Conservation (phyloP, 2,888 invertebrate species). For the Scotopteryx bipunctaria region DNA sequence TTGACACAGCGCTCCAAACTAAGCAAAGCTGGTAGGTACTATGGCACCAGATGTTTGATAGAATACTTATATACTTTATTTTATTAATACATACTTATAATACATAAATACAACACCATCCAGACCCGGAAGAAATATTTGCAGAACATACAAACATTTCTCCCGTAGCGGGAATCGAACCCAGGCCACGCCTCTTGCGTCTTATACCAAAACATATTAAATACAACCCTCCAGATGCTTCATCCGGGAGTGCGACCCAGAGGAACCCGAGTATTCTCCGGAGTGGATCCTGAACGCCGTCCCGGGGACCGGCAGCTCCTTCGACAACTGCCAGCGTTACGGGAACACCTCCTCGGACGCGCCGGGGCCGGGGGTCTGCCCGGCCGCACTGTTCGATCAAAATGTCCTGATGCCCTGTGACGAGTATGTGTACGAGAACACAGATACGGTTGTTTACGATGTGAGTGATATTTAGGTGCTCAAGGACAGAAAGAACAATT, state of each 20-base stretch:
- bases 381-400: conserved; percentile 56
- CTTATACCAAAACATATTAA: not conserved
- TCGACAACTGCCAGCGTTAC: conserved; percentile 76
- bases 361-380: conserved; percentile 45
- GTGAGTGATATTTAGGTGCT: conserved; percentile 51
- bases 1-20: no score
- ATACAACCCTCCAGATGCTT: conserved; percentile 28
- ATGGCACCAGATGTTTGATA: no score
- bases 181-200: no score
- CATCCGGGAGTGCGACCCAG: conserved; percentile 29
- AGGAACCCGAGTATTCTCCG: conserved; percentile 18
- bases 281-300: conserved; percentile 65
- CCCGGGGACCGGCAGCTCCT: conserved; percentile 52
- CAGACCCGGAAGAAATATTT: no score
- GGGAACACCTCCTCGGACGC: conserved; percentile 39
- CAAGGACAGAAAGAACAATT: no score
- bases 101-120: no score
- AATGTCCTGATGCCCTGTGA: conserved; percentile 48
- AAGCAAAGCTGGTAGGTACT: no score
- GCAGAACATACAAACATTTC: no score
- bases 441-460: conserved; percentile 66
- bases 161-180: no score
- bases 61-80: no score
- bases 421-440: conserved; percentile 59
- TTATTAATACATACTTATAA: no score